A percentile compares a stretch with the other conserved stretches of the same genome.
phyloP scores from a whole-genome alignment of 2,888 invertebrate species.

The Elmis aenea region DNA sequence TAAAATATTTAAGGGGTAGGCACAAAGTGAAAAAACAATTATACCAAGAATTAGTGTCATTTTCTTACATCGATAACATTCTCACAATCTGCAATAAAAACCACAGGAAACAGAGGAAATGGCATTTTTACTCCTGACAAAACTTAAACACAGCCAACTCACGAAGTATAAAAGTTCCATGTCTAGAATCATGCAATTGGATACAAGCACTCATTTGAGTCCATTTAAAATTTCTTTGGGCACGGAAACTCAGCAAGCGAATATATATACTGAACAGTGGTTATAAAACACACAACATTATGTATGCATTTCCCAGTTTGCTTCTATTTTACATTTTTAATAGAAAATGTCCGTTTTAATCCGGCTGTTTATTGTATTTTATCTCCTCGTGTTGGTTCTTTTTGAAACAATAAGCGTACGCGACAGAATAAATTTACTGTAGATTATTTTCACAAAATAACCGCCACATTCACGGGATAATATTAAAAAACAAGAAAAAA shows the following conservation, averaged over 20 bases:
- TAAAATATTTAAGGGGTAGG: too few species aligned
- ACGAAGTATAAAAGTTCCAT: too few species aligned
- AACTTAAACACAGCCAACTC: too few species aligned
- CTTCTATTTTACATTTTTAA: slow-evolving; percentile 46
- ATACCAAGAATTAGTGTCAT: too few species aligned
- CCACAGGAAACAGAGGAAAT: too few species aligned
- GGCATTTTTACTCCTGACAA: too few species aligned
- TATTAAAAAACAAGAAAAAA: too few species aligned
- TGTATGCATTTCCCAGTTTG: slow-evolving; percentile 43
- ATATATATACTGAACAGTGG: slow-evolving; percentile 16
- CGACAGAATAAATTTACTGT: background rate
- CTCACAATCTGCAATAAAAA: too few species aligned
- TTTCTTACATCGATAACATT: too few species aligned
- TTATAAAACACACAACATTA: slow-evolving; percentile 32
- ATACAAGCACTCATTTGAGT: slow-evolving; percentile 14
- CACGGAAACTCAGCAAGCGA: slow-evolving; percentile 11
- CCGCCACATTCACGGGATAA: too few species aligned
- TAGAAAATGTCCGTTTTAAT: slow-evolving; percentile 44
- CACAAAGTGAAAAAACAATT: too few species aligned
- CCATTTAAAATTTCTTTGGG: slow-evolving; percentile 13
- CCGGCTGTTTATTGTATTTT: slow-evolving; percentile 38
- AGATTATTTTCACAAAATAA: too few species aligned
- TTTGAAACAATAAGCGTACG: background rate
- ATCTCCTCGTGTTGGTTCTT: slow-evolving; percentile 16
- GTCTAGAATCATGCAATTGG: slow-evolving; percentile 17